Base-by-base conservation (phyloP, 2,888 invertebrate species). In the Diogma glabrata region DNA sequence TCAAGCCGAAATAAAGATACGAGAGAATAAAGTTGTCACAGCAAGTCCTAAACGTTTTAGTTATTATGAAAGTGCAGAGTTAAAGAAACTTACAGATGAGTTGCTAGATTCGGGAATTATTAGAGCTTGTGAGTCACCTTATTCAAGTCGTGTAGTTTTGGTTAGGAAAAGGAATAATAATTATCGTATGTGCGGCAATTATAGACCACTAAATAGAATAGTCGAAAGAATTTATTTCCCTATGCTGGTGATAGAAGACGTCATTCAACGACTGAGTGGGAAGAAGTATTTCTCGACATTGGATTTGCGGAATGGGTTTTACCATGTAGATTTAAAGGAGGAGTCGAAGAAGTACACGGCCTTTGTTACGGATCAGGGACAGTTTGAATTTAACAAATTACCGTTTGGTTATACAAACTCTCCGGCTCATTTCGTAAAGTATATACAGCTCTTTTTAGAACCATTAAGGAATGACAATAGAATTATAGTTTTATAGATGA, bases 291-390 rank as follows among this genome's bases (percentile, higher is more conserved):
- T 54, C 22, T 51, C 51, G 24, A 51, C 38, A 23, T 36, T 53
- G 33, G 51, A 54, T 47, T 46, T 51, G 28, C 40, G 48, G 10
- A 54, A 51, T 40, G 53, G 52, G n/a, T 55, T 52, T 49, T 54
- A 49, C 22, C 52, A 53, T 33, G 51, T 52, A 23, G 10, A 38
- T 14, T 40, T 51, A 12, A 43, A 40, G 22, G 46, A 50, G 49
- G 52, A 53, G 17, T 55, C 51, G 23, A 49, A 50, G 16, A 54
- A 53, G 40, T 54, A 53, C 33, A 53, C 52, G 17, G 51, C 54
- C 12, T 50, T 54, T 36, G 36, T 36, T 17, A 38, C 38, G 38
- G 38, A 38, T 4, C 17, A 38, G 19, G 19, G 19, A 2, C 17
- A 38, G 38, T 17, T 17, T 17, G 17, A 4, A 17, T 17, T 38